phyloP scores from a whole-genome alignment of 2,888 invertebrate genomes.

The Agrochola macilenta region DNA sequence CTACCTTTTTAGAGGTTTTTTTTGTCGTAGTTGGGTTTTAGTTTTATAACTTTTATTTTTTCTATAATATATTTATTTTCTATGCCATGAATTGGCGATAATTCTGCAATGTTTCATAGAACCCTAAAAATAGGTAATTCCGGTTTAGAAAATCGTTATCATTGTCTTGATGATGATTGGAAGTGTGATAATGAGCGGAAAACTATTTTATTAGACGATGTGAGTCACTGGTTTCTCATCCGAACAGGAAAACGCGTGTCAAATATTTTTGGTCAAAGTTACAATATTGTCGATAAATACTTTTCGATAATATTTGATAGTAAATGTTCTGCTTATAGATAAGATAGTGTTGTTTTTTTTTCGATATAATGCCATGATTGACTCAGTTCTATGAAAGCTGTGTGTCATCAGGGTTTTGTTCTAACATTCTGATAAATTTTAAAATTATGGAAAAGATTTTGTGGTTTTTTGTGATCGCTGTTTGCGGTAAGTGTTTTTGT shows the following conservation, averaged over 20 bases:
- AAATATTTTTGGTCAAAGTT: constrained; percentile 12
- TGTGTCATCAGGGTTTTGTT: constrained; percentile 5
- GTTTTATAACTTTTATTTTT: background rate
- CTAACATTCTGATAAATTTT: background rate
- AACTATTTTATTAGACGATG: background rate
- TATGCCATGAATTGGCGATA: no score
- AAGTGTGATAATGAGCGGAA: background rate
- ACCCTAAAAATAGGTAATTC: background rate
- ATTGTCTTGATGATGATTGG: background rate
- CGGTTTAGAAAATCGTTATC: background rate
- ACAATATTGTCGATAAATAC: constrained; percentile 8
- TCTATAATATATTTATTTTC: background rate
- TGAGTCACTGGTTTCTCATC: constrained; percentile 16
- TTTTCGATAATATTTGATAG: constrained; percentile 25
- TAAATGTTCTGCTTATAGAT: constrained; percentile 15
- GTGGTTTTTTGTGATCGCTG: constrained; percentile 31
- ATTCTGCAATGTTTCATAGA: background rate
- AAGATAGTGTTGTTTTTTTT: constrained; percentile 20
- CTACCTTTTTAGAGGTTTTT: no score
- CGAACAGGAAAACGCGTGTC: constrained; percentile 11
- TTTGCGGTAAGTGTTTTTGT: constrained; percentile 38
- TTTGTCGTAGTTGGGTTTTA: no score
- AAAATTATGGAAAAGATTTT: constrained; percentile 42
- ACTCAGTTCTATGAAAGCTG: background rate
- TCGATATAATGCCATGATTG: background rate